Conservation (phyloP, 2,888 invertebrate genomes). For the Fragum fragum region DNA sequence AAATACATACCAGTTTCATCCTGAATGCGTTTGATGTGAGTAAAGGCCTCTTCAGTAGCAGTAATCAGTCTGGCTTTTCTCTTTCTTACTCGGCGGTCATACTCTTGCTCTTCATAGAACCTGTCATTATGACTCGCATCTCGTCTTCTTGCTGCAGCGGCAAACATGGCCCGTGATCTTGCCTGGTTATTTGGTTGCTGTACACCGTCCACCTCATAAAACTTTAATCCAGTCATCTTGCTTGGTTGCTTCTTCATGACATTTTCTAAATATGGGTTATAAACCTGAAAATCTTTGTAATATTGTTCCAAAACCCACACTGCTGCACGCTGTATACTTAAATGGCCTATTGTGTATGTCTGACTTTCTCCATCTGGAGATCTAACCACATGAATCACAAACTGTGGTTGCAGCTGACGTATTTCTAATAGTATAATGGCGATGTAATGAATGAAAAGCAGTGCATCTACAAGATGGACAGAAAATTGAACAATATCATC, state of each 20-base stretch:
- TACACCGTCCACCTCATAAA: conserved; percentile 96
- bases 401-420: conserved; percentile 95
- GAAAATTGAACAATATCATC: conserved; percentile 97
- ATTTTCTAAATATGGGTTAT: conserved; percentile 93
- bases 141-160: conserved; percentile 94
- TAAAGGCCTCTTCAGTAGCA: conserved; percentile 99
- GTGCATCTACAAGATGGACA: conserved; percentile 96
- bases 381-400: conserved; percentile 91
- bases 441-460: conserved; percentile 97
- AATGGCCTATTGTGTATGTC: conserved; percentile 90
- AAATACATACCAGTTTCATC: conserved; percentile 88
- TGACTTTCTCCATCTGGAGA: conserved; percentile 98
- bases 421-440: conserved; percentile 97
- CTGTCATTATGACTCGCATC: conserved; percentile 97
- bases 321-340: conserved; percentile 98
- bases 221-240: conserved; percentile 90
- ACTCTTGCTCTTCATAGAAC: conserved; percentile 99
- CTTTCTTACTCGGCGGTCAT: conserved; percentile 96
- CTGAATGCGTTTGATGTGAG: conserved; percentile 95
- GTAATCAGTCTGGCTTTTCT: conserved; percentile 95
- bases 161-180: conserved; percentile 83
- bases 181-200: conserved; percentile 76
- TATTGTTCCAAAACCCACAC: conserved; percentile 98
- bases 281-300: conserved; percentile 97
- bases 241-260: conserved; percentile 75